phyloP scores from a whole-genome alignment of 2,888 invertebrate species.

The Apotomis capreana region DNA sequence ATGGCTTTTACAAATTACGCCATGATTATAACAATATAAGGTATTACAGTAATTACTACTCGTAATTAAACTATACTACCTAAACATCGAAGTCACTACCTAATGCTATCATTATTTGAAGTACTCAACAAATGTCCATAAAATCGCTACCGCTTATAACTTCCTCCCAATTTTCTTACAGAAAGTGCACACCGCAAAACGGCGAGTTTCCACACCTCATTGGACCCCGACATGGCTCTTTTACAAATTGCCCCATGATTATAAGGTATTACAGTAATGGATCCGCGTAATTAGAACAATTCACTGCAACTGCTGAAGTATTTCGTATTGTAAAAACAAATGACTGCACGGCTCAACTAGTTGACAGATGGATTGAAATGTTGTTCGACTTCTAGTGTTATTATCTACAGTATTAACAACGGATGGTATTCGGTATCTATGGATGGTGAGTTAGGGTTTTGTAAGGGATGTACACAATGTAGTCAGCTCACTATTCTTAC shows the following conservation, averaged over 20 bases:
- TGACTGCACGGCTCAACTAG: conserved; percentile 36
- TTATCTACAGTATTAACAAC: no score
- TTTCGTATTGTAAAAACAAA: conserved; percentile 50
- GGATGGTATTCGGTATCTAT: no score
- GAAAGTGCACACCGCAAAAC: conserved; percentile 73
- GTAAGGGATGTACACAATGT: no score
- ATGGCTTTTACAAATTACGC: conserved; percentile 73
- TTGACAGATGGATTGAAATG: conserved; percentile 19
- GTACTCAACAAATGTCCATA: neutral
- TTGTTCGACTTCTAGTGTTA: neutral
- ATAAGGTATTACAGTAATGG: conserved; percentile 77
- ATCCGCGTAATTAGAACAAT: conserved; percentile 75
- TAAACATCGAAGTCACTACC: no score
- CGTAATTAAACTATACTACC: conserved; percentile 60
- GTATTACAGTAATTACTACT: conserved; percentile 75
- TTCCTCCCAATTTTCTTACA: conserved; percentile 52
- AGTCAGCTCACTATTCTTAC: no score
- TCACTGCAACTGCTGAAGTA: conserved; percentile 59
- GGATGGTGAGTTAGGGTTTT: no score
- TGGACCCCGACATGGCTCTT: conserved; percentile 66
- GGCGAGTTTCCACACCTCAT: conserved; percentile 79
- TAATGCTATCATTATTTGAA: no score
- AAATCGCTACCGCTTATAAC: conserved; percentile 42
- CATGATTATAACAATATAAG: conserved; percentile 66
- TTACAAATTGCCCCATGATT: conserved; percentile 78